These are phyloP conservation scores for Achatina immaculata DNA, from an alignment of 1,140 invertebrate species.

Conservation along the genomic window DNA sequence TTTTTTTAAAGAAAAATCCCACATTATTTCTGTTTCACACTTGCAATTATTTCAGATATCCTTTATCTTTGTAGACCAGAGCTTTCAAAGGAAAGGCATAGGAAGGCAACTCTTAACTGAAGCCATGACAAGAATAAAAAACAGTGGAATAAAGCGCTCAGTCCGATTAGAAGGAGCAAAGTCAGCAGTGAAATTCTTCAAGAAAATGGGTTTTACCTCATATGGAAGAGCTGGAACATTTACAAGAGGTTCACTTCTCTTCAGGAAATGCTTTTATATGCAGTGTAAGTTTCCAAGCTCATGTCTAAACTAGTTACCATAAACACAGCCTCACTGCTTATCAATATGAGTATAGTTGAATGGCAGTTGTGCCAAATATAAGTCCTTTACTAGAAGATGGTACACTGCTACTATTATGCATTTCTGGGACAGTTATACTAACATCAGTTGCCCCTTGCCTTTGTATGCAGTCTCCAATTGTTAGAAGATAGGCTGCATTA, in stretches of 20 bases:
- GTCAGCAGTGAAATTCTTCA: slow-evolving; percentile 9
- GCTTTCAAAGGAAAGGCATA: slow-evolving; percentile 17
- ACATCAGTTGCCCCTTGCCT: no score
- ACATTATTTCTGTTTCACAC: no score
- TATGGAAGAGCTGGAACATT: neutral
- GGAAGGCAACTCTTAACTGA: neutral
- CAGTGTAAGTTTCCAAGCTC: neutral
- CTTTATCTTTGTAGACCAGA: slow-evolving; percentile 5
- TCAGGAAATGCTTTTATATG: neutral
- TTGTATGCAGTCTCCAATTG: no score
- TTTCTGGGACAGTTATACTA: no score
- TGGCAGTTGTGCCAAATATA: no score
- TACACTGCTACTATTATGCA: no score
- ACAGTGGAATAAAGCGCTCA: neutral
- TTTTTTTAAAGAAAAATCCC: no score
- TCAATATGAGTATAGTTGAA: no score
- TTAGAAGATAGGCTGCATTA: no score
- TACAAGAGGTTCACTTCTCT: neutral
- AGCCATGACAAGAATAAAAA: slow-evolving; percentile 1
- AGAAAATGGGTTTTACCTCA: neutral
- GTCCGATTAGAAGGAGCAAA: slow-evolving; percentile 10
- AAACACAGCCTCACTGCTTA: no score
- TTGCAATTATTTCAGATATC: slow-evolving; percentile 9
- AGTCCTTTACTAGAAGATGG: no score
- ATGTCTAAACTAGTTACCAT: no score